Conservation (phyloP, 2,888 invertebrate species). For the Aphidoletes aphidimyza region DNA sequence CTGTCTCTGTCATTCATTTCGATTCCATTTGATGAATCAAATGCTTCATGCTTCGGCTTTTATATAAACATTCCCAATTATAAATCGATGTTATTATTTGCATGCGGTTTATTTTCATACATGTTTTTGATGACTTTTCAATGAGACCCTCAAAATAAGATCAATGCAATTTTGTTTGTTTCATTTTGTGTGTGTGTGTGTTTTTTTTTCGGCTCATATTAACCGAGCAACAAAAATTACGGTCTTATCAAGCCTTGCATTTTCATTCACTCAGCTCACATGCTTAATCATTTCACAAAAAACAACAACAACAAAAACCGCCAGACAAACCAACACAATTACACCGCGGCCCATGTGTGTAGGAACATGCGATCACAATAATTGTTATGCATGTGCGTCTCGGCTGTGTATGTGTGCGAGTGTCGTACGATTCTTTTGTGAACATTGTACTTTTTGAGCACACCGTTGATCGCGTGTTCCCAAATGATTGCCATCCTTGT, state of each 20-base stretch:
- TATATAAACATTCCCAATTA: not conserved
- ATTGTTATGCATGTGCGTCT: not conserved
- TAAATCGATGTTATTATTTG: not conserved
- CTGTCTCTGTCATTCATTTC: no score
- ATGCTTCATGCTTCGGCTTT: not conserved
- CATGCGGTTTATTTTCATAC: not conserved
- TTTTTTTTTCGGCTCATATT: no score
- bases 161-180: no score
- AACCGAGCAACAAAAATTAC: no score
- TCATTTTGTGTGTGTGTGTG: no score
- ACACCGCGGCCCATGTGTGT: no score
- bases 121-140: not conserved
- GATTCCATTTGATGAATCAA: no score
- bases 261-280: not conserved
- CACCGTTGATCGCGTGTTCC: not conserved
- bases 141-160: no score
- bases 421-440: conserved; percentile 33
- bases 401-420: not conserved
- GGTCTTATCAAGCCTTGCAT: not conserved
- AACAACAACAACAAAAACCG: not conserved
- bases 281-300: no score
- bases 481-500: no score
- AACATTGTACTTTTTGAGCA: conserved; percentile 39
- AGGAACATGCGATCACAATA: not conserved
- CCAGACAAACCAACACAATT: not conserved